Percentiles rank a stretch among this genome's conserved stretches.
phyloP scores from a whole-genome alignment of 2,888 invertebrate genomes.

The Cantharis rustica region DNA sequence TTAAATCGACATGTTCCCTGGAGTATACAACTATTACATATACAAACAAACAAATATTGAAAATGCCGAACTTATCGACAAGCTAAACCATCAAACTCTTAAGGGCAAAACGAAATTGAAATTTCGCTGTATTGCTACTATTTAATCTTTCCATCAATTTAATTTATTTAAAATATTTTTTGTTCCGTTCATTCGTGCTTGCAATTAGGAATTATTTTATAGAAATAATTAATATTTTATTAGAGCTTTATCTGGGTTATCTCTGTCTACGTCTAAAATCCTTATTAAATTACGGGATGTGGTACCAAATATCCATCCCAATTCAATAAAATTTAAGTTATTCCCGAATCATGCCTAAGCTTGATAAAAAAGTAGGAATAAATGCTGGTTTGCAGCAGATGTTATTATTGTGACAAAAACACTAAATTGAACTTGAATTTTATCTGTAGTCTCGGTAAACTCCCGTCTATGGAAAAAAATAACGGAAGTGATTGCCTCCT shows the following conservation, averaged over 20 bases:
- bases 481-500: no score
- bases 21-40: conserved; percentile 1
- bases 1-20: conserved; percentile 22
- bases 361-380: no score
- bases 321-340: no score
- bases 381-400: no score
- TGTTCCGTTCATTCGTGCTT: not conserved
- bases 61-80: not conserved
- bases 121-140: not conserved
- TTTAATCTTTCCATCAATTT: not conserved
- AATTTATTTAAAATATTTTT: not conserved
- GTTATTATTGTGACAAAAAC: no score
- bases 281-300: no score
- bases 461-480: no score
- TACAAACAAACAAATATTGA: not conserved
- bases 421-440: no score
- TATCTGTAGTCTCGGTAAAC: no score
- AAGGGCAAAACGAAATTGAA: not conserved
- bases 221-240: not conserved
- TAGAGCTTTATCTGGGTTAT: not conserved
- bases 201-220: not conserved
- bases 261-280: no score
- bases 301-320: no score
- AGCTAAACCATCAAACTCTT: not conserved
- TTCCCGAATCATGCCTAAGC: no score